Evolutionary conservation across 2,113 vertebrate genomes (phyloP).

Genomic region (Odontophorus gujanensis): DNA sequence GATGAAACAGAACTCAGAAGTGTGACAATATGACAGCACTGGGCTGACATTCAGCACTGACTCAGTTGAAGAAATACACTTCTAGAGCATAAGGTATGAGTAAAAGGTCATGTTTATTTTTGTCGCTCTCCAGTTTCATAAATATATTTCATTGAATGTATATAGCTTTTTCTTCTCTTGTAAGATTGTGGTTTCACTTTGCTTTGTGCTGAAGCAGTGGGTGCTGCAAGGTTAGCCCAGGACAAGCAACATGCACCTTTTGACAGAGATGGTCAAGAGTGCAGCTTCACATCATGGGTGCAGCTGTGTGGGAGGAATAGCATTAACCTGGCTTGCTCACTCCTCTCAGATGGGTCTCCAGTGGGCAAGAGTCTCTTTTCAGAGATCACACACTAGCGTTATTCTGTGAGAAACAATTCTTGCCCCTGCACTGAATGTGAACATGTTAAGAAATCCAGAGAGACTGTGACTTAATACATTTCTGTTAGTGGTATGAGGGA

Average conservation of each 20-base stretch:
- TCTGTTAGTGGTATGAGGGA: not conserved
- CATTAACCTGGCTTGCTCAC: not conserved
- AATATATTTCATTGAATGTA: not conserved
- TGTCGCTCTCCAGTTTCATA: not conserved
- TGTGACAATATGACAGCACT: not conserved
- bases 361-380: not conserved
- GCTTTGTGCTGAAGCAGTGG: not conserved
- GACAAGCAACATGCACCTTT: not conserved
- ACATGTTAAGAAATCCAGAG: not conserved
- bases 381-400: not conserved
- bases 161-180: not conserved
- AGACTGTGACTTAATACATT: not conserved
- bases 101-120: not conserved
- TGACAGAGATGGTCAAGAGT: not conserved
- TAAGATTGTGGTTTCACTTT: not conserved
- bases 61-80: not conserved
- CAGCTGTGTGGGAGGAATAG: not conserved
- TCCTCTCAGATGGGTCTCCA: not conserved
- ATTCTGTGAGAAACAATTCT: not conserved
- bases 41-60: not conserved
- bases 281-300: not conserved
- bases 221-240: not conserved
- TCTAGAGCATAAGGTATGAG: not conserved
- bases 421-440: not conserved
- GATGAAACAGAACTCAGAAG: not conserved